Conservation (phyloP, 2,797 vertebrate species). For the Knipowitschia caucasica region DNA sequence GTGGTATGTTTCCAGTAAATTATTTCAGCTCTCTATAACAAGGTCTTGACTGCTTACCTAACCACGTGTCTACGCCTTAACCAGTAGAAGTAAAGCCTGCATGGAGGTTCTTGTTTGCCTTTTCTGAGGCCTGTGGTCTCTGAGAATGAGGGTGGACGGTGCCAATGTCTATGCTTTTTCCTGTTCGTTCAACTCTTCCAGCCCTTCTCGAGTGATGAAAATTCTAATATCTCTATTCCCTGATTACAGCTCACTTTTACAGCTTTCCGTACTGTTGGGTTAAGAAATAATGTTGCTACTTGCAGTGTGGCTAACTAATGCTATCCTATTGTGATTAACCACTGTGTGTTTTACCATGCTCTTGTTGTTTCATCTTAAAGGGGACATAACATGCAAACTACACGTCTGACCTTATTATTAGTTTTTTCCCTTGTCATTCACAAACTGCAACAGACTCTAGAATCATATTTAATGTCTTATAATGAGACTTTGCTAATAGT, state of each 20-base stretch:
- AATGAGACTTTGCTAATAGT: no score
- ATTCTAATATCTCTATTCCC: conserved; percentile 45
- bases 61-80: conserved; percentile 24
- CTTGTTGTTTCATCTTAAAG: conserved; percentile 36
- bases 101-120: conserved; percentile 46
- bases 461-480: no score
- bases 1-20: conserved; percentile 67
- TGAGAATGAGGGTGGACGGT: conserved; percentile 27
- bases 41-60: conserved; percentile 44
- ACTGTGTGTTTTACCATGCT: conserved; percentile 36
- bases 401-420: no score
- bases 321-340: conserved; percentile 14
- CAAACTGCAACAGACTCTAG: no score
- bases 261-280: conserved; percentile 29
- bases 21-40: conserved; percentile 26
- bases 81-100: conserved; percentile 46
- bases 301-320: conserved; percentile 26
- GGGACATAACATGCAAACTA: no score
- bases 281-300: conserved; percentile 7
- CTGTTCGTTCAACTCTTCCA: conserved; percentile 51
- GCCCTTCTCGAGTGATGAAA: conserved; percentile 23
- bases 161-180: conserved; percentile 25
- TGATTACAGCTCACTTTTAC: conserved; percentile 47
- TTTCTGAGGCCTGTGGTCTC: conserved; percentile 42
- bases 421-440: no score